These are phyloP conservation scores for Catocala fraxini DNA, from an alignment of 2,888 invertebrate species.

Conservation along the genomic window DNA sequence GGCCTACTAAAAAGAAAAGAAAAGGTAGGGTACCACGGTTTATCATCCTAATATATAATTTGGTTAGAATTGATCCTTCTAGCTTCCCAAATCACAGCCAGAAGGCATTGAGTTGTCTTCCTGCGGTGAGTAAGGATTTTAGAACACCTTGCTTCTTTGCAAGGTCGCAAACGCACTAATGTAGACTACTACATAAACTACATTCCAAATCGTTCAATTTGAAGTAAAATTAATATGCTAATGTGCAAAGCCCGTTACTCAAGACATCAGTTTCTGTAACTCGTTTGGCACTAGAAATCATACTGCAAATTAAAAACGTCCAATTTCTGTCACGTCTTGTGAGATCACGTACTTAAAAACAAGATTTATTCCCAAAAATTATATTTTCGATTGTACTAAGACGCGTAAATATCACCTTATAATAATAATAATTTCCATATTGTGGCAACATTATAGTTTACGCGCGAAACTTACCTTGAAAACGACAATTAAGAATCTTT, in stretches of 20 bases:
- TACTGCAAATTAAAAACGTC: conserved; percentile 43
- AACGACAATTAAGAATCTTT: conserved; percentile 5
- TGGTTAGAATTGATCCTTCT: too few relatives aligned
- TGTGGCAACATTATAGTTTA: conserved; percentile 21
- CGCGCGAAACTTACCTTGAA: conserved; percentile 13
- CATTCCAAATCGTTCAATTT: too few relatives aligned
- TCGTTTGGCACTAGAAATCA: conserved; percentile 60
- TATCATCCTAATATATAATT: too few relatives aligned
- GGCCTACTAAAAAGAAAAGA: too few relatives aligned
- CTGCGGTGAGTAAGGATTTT: too few relatives aligned
- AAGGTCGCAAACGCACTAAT: too few relatives aligned
- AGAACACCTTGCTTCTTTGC: too few relatives aligned
- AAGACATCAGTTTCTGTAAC: conserved; percentile 38
- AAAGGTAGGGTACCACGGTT: too few relatives aligned
- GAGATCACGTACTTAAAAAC: conserved; percentile 31
- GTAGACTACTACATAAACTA: too few relatives aligned
- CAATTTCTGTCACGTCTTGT: conserved; percentile 20
- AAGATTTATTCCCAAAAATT: conserved; percentile 10
- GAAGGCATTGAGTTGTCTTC: too few relatives aligned
- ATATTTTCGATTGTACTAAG: conserved; percentile 12
- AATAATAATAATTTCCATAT: conserved; percentile 15
- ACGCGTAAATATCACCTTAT: conserved; percentile 22
- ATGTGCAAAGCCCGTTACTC: conserved; percentile 21
- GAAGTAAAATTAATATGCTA: neutral
- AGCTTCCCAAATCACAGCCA: too few relatives aligned